Evolutionary conservation across 2,888 invertebrate genomes (phyloP).

Genomic region (Anoplius nigerrimus): DNA sequence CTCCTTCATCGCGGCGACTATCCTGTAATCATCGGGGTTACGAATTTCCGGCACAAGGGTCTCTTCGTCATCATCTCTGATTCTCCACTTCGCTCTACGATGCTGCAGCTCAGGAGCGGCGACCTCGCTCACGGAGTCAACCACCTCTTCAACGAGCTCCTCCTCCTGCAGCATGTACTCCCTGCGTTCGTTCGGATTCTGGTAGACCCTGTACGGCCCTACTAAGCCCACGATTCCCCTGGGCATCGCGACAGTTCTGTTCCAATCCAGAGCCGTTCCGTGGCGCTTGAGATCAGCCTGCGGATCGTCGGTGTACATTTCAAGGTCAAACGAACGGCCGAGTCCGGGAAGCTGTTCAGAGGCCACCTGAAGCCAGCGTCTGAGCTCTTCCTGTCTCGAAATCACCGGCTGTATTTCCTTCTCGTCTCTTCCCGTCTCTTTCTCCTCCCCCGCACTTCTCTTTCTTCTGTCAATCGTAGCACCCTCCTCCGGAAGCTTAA

Average conservation of each 20-base stretch:
- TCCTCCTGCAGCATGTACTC: slow-evolving; percentile 67
- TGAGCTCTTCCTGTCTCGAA: slow-evolving; percentile 54
- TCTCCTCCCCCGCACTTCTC: background rate
- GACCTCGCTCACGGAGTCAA: slow-evolving; percentile 54
- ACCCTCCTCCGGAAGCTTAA: slow-evolving; percentile 15
- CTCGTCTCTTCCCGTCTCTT: background rate
- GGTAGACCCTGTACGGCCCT: slow-evolving; percentile 64
- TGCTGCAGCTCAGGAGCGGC: slow-evolving; percentile 40
- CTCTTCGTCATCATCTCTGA: slow-evolving; percentile 59
- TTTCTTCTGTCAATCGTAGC: background rate
- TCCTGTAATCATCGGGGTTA: slow-evolving; percentile 28
- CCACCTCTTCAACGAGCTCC: slow-evolving; percentile 56
- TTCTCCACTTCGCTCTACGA: slow-evolving; percentile 62
- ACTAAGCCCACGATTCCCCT: slow-evolving; percentile 68
- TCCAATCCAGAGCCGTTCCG: slow-evolving; percentile 36
- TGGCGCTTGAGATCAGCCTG: background rate
- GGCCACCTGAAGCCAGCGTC: slow-evolving; percentile 61
- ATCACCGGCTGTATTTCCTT: background rate
- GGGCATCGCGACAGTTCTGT: slow-evolving; percentile 50
- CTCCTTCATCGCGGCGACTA: background rate
- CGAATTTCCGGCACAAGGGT: slow-evolving; percentile 58
- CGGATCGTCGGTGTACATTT: slow-evolving; percentile 38
- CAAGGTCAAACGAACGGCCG: slow-evolving; percentile 28
- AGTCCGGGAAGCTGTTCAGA: slow-evolving; percentile 43
- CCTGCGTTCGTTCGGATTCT: slow-evolving; percentile 60